These are phyloP conservation scores for Muscina levida DNA, from an alignment of 2,888 invertebrate genomes.

Conservation along the genomic window DNA sequence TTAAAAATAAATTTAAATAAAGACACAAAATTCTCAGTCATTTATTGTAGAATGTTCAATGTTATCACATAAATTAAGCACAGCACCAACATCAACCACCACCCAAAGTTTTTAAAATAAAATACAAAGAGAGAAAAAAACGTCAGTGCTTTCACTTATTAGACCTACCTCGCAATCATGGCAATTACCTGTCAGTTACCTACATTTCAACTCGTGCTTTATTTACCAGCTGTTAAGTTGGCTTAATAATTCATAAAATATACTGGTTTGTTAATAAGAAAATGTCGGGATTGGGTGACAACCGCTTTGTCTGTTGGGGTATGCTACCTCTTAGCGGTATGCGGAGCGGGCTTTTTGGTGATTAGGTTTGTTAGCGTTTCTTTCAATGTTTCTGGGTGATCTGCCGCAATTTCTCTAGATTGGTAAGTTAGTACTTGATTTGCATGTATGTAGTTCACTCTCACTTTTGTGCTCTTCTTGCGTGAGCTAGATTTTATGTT, in stretches of 20 bases:
- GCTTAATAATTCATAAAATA: conserved; percentile 38
- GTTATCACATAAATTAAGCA: too few relatives aligned
- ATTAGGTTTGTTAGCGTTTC: conserved; percentile 8
- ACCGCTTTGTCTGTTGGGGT: conserved; percentile 11
- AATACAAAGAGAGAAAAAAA: too few relatives aligned
- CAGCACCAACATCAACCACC: too few relatives aligned
- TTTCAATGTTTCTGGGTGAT: conserved; percentile 1
- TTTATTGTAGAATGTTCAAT: too few relatives aligned
- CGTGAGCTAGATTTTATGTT: neutral
- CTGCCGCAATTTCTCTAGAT: conserved; percentile 38
- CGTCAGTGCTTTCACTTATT: conserved; percentile 33
- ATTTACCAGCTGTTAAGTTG: conserved; percentile 39
- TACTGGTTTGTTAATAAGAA: conserved; percentile 41
- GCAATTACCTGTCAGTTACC: conserved; percentile 6
- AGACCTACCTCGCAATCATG: neutral
- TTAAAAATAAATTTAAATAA: too few relatives aligned
- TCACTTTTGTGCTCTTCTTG: conserved; percentile 70
- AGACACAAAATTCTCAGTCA: too few relatives aligned
- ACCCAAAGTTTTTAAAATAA: too few relatives aligned
- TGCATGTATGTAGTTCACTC: conserved; percentile 68
- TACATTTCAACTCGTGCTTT: conserved; percentile 45
- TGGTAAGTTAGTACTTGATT: conserved; percentile 13
- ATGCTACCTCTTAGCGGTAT: neutral
- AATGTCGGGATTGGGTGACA: conserved; percentile 25
- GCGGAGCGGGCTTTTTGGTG: conserved; percentile 8